Evolutionary conservation across 2,113 vertebrate genomes (phyloP).

Genomic region (Pardalotus punctatus): DNA sequence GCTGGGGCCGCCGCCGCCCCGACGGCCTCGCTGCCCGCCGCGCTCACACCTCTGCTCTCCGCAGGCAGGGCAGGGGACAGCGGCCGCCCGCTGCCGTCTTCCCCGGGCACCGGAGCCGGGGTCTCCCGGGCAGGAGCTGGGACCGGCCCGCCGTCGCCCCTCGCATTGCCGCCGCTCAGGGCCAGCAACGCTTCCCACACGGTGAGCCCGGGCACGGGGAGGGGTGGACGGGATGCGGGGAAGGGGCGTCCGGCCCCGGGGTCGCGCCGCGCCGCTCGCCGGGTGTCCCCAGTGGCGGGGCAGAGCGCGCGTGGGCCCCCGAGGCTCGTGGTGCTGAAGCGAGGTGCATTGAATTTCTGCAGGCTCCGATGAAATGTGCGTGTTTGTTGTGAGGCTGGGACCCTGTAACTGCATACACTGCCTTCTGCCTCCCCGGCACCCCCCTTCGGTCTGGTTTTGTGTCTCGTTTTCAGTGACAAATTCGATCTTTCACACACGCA

Average conservation of each 20-base stretch:
- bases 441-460: background rate
- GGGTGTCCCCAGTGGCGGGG: background rate
- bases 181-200: slow-evolving; percentile 77
- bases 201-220: slow-evolving; percentile 54
- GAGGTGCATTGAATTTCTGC: background rate
- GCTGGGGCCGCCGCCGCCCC: background rate
- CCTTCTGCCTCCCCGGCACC: background rate
- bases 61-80: slow-evolving; percentile 76
- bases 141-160: slow-evolving; percentile 77
- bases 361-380: background rate
- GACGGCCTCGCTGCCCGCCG: background rate
- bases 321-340: background rate
- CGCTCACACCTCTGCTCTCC: slow-evolving; percentile 25
- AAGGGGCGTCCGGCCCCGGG: background rate
- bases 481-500: background rate
- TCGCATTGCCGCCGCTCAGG: slow-evolving; percentile 84
- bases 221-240: background rate
- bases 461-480: background rate
- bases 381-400: background rate
- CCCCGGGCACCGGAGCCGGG: slow-evolving; percentile 73
- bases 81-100: slow-evolving; percentile 73
- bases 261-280: background rate
- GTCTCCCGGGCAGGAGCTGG: slow-evolving; percentile 77
- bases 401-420: background rate
- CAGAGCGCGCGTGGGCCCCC: background rate